Base-by-base conservation (phyloP, 1,140 invertebrate genomes). In the Grapholita molesta region DNA sequence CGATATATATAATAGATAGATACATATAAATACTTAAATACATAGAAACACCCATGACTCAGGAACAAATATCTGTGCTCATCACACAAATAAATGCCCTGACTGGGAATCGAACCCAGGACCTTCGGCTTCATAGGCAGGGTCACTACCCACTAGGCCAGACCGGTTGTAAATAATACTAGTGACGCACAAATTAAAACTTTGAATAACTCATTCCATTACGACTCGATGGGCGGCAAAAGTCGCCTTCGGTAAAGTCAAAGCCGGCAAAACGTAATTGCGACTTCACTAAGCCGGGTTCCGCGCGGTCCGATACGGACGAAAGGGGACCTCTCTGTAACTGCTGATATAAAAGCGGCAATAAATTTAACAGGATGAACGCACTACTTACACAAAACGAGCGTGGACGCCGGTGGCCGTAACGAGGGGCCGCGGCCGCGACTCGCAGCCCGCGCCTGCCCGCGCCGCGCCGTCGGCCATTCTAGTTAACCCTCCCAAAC, bases 341-440 rank as follows among this genome's bases (percentile, higher is more conserved):
- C 88, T 86, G 83, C 85, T 89, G 86, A 90, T 91, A 91, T 90
- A 91, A 90, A 91, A 90, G 89, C 88, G 81, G 84, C 86, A 88
- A 91, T 91, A 91, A 91, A 91, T 91, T 91, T 89, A 88, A 83
- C 85, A 89, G 89, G 89, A 91, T 91, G 86, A 90, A 90, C 88
- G 84, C 86, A 91, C 85, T 90, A 89, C 83, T 89, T 90, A 90
- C 85, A 87, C 78, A 82, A 80, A 84, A 84, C 79, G 82, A 79
- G 80, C 82, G 79, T 76, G 78, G 79, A 81, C 79, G 81, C 76
- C 71, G 78, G 76, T 79, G 77, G 76, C 75, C 80, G 80, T 90
- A 88, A 85, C 86, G 85, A 88, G 84, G 84, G 85, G 78, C 79
- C 79, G 81, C 82, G 55, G 55, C 55, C 55, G 79, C 82, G 73